Evolutionary conservation across 2,888 invertebrate genomes (phyloP), one percentile per base, ranked within the genome.

Genomic region (Pseudococcus longispinus): DNA sequence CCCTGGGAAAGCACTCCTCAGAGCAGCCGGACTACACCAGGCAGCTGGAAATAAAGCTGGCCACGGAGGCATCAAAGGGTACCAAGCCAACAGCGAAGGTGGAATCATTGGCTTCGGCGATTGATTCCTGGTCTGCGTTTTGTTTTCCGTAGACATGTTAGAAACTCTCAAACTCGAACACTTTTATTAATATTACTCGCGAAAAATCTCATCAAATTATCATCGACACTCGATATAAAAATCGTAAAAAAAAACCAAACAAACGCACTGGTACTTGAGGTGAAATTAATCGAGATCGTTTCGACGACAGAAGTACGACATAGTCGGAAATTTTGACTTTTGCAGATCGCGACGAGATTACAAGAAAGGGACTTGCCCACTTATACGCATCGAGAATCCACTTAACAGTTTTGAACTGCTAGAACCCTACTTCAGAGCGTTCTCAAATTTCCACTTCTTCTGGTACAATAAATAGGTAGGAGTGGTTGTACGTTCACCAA

Each of bases 1-100:
- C 95, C 95, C 94, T 85, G 95, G 95, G 89, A 95, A 92, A 88
- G 95, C 95, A 87, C 94, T 94, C 83, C 94, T 92, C 89, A 94
- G 92, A 74, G 94, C 94, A 88, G 95, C 94, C 26, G 89, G 89
- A 83, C 85, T 89, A 85, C 89, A 89, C 89, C 89, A 90, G 94
- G 95, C 83, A 90, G 91, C 87, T 90, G 91, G 91, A 94, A 95
- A 90, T 94, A 94, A 88, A 60, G 94, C 94, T 89, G 94, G 94
- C 86, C 94, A 94, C 95, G 95, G 95, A 89, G 94, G 94, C 90
- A 95, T 91, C 89, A 95, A 91, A 88, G 95, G 95, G 89, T 94
- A 94, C 95, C 95, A 95, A 23, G 94, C 94, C 90, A 95, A 91
- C 90, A 95, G 92, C 87, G 94, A 94, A n/a, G 93, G 92, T 90